Base-by-base conservation (phyloP, 2,797 vertebrate species). In the Micrastur ruficollis region DNA sequence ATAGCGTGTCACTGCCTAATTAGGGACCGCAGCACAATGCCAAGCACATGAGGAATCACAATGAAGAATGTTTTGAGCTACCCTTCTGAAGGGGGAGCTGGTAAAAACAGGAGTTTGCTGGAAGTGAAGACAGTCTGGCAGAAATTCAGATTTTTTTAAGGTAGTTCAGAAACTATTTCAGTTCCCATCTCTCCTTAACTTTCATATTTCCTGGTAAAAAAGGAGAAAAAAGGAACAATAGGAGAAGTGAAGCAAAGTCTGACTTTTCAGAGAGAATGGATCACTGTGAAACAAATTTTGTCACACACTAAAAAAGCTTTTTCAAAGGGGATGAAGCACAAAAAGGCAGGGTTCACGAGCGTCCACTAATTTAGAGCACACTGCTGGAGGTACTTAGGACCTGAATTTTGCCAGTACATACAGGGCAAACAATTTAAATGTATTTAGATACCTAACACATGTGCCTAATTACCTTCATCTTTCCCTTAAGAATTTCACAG, bases 1-100 rank as follows among this genome's bases (percentile, higher is more conserved):
- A 2, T 5, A 47, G 16, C 0, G 0, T 7, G 9, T 40, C 84
- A 29, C 49, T 71, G 34, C 21, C 36, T 61, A 23, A 19, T 38
- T 20, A 40, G 55, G 52, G n/a, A 59, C 26, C 0, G 0, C 31
- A 81, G 61, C 1, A 6, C 36, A 70, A 67, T 3, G 12, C 59
- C 52, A 55, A 65, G 16, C 22, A 44, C 8, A 1, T 5, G 38
- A 61, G 21, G 12, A 63, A 40, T 65, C 38, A 14, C 0, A 1
- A 47, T 21, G 47, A 4, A 26, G 72, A 71, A 11, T 11, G 14
- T 20, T 61, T 49, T 26, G 8, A 87, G 34, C 16, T n/a, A 59
- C 8, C 2, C 7, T 75, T 86, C 47, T 34, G 47, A 47, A 65
- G 16, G 12, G 1, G 9, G 5, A 13, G 5, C 40, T 65, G 56